A percentile compares a stretch with the other conserved stretches of the same genome.
Evolutionary conservation across 2,797 vertebrate genomes (phyloP).

Genomic region (Oreochromis mossambicus): DNA sequence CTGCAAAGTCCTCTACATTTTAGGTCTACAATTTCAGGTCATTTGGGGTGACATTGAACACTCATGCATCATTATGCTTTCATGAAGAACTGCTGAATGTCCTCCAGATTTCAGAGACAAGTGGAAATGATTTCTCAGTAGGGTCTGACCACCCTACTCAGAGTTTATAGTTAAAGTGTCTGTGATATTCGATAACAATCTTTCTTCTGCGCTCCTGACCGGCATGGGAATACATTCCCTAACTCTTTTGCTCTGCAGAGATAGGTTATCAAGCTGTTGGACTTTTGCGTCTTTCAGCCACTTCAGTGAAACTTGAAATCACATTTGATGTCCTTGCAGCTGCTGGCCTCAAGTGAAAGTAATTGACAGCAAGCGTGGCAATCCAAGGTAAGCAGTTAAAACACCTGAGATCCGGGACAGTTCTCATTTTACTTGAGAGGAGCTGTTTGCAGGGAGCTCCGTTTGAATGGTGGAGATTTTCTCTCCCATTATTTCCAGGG

Average conservation of each 20-base stretch:
- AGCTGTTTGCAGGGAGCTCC: conserved; percentile 52
- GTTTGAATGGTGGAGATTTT: conserved; percentile 61
- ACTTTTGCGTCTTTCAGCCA: neutral
- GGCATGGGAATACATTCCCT: neutral
- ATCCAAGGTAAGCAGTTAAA: neutral
- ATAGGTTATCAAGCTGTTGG: neutral
- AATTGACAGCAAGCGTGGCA: neutral
- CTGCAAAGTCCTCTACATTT: neutral
- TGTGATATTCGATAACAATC: neutral
- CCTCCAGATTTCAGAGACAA: neutral
- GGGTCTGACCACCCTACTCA: neutral
- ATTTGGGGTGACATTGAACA: neutral
- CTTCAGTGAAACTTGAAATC: neutral
- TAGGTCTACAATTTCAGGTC: neutral
- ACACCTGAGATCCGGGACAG: neutral
- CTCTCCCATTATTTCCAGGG: conserved; percentile 44
- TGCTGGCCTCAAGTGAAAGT: neutral
- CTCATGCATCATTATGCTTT: neutral
- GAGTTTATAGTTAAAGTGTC: neutral
- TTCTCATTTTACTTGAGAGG: conserved; percentile 49
- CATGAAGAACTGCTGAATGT: neutral
- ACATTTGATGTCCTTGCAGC: neutral
- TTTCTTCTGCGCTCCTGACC: neutral
- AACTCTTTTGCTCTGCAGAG: neutral
- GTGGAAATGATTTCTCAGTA: neutral